Evolutionary conservation across 2,797 vertebrate species (phyloP).

Genomic region (Microtus obscurus): DNA sequence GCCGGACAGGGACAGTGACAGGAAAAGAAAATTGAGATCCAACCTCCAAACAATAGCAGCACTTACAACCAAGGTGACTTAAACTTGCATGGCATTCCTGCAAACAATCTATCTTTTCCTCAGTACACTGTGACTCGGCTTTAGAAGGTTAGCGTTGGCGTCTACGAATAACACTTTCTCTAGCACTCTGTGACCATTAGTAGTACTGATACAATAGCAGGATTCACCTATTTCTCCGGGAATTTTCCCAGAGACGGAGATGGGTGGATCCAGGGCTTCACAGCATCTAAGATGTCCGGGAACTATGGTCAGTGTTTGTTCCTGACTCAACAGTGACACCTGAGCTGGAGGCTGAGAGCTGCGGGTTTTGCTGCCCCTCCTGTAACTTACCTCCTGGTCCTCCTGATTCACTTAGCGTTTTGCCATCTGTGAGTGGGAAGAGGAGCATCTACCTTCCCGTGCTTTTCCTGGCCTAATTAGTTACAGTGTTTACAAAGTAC

Average conservation of each 20-base stretch:
- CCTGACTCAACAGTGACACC: background rate
- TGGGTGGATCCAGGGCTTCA: conserved; percentile 66
- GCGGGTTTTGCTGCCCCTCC: background rate
- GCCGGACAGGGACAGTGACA: conserved; percentile 72
- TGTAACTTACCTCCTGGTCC: background rate
- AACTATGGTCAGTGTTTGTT: background rate
- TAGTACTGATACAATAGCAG: conserved; percentile 62
- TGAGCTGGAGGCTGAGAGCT: background rate
- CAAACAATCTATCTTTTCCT: conserved; percentile 89
- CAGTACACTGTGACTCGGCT: conserved; percentile 88
- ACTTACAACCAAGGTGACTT: conserved; percentile 84
- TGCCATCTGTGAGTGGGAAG: conserved; percentile 4
- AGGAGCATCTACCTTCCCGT: background rate
- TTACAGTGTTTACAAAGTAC: conserved; percentile 59
- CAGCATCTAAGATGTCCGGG: conserved; percentile 56
- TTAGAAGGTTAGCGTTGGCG: conserved; percentile 85
- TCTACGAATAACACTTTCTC: conserved; percentile 83
- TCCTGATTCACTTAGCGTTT: background rate
- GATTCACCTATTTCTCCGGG: conserved; percentile 81
- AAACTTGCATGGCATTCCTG: conserved; percentile 86
- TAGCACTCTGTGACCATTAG: conserved; percentile 83
- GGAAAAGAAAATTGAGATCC: conserved; percentile 27
- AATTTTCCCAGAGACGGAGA: conserved; percentile 75
- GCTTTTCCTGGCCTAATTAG: conserved; percentile 34
- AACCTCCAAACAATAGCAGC: conserved; percentile 71